Conservation (phyloP, 2,888 invertebrate species). For the Apamea crenata region DNA sequence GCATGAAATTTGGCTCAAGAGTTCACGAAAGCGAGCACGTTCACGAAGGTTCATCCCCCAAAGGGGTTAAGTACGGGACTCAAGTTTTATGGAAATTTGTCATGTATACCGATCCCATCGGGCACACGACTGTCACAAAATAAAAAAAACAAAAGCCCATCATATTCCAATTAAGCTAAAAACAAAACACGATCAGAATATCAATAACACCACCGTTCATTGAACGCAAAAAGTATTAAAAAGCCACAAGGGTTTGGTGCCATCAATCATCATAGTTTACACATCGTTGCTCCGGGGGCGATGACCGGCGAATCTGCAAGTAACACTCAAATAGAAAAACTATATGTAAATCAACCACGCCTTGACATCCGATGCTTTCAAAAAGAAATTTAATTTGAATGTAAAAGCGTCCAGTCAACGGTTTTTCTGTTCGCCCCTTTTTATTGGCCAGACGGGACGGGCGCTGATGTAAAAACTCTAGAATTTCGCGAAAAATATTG, state of each 20-base stretch:
- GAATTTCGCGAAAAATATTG: conserved; percentile 33
- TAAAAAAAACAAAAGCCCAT: not conserved
- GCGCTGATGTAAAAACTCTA: conserved; percentile 26
- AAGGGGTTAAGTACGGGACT: too few relatives aligned
- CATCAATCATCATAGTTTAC: conserved; percentile 58
- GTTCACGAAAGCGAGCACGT: too few relatives aligned
- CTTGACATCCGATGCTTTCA: conserved; percentile 42
- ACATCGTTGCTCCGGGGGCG: conserved; percentile 48
- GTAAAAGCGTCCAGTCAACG: conserved; percentile 51
- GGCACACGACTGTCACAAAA: not conserved
- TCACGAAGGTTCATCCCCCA: not conserved
- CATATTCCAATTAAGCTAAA: conserved; percentile 24
- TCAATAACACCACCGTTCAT: conserved; percentile 31
- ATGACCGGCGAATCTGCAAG: conserved; percentile 44
- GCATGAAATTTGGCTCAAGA: not conserved
- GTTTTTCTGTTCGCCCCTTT: conserved; percentile 41
- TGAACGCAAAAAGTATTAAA: conserved; percentile 56
- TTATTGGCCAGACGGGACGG: conserved; percentile 43
- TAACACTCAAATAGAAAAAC: conserved; percentile 40
- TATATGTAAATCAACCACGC: conserved; percentile 47
- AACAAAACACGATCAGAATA: conserved; percentile 27
- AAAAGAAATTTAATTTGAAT: conserved; percentile 58
- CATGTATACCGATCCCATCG: not conserved
- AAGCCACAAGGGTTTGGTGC: conserved; percentile 36
- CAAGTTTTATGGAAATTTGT: not conserved